A percentile compares a stretch with the other conserved stretches of the same genome.
Conservation (phyloP, 2,888 invertebrate genomes). For the Ophraella communa region DNA sequence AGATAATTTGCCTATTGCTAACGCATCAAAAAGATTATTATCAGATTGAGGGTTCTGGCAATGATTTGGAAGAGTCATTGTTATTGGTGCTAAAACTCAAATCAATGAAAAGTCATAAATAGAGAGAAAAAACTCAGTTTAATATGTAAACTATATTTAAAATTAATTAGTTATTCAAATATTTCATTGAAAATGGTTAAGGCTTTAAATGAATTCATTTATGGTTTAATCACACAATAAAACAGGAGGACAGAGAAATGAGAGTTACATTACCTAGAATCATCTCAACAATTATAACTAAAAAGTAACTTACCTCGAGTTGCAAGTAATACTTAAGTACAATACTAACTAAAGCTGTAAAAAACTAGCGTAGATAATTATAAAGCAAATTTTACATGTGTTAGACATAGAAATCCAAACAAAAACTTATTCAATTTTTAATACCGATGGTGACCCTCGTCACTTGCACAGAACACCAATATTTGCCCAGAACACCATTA, state of each 20-base stretch:
- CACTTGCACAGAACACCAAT: too few species aligned
- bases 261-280: neutral
- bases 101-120: neutral
- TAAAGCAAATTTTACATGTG: neutral
- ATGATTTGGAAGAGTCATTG: slow-evolving; percentile 37
- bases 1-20: slow-evolving; percentile 46
- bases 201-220: neutral
- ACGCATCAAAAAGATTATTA: slow-evolving; percentile 40
- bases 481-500: too few species aligned
- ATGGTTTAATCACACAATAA: neutral
- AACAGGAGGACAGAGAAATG: neutral
- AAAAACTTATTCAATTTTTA: too few species aligned
- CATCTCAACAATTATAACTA: neutral
- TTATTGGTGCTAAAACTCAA: neutral
- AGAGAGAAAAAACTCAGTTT: neutral
- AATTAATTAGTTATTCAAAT: neutral
- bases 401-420: neutral
- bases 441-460: too few species aligned
- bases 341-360: neutral
- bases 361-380: neutral
- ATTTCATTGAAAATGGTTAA: neutral
- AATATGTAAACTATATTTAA: neutral
- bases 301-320: neutral
- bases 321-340: neutral
- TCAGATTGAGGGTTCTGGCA: slow-evolving; percentile 33